phyloP scores from a whole-genome alignment of 2,797 vertebrate species.

The Poeciliopsis infans region DNA sequence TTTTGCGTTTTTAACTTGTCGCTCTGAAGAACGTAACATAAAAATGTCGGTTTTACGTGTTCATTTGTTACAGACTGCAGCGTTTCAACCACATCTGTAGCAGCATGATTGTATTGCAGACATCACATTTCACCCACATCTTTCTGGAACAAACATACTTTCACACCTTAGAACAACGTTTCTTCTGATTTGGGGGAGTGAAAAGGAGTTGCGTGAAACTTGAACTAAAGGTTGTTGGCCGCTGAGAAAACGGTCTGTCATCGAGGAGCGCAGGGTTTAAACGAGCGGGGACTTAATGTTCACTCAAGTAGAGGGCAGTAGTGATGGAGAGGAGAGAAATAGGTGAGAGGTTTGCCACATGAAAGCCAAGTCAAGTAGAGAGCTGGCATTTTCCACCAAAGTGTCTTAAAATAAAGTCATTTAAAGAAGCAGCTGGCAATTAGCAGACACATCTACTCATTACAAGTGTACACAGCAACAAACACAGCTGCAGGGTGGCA shows the following conservation, averaged over 20 bases:
- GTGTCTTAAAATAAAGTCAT: constrained; percentile 42
- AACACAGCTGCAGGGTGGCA: constrained; percentile 9
- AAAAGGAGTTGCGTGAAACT: not conserved
- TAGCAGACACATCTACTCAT: constrained; percentile 32
- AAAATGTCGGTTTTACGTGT: not conserved
- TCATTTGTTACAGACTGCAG: not conserved
- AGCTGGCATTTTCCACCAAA: constrained; percentile 19
- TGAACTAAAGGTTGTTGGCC: not conserved
- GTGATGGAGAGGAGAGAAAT: constrained; percentile 31
- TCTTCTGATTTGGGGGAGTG: not conserved
- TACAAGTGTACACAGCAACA: constrained; percentile 10
- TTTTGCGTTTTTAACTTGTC: not conserved
- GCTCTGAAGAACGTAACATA: not conserved
- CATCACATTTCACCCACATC: not conserved
- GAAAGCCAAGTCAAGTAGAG: constrained; percentile 42
- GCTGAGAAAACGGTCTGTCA: not conserved
- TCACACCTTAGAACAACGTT: not conserved
- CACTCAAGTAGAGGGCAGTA: not conserved
- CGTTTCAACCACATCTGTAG: not conserved
- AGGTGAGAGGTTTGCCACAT: constrained; percentile 48
- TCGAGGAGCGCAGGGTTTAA: constrained; percentile 4
- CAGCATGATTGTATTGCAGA: not conserved
- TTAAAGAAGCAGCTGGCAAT: constrained; percentile 36
- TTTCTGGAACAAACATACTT: not conserved
- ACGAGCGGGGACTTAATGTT: not conserved